phyloP scores from a whole-genome alignment of 2,113 vertebrate genomes.

The Acanthochromis polyacanthus region DNA sequence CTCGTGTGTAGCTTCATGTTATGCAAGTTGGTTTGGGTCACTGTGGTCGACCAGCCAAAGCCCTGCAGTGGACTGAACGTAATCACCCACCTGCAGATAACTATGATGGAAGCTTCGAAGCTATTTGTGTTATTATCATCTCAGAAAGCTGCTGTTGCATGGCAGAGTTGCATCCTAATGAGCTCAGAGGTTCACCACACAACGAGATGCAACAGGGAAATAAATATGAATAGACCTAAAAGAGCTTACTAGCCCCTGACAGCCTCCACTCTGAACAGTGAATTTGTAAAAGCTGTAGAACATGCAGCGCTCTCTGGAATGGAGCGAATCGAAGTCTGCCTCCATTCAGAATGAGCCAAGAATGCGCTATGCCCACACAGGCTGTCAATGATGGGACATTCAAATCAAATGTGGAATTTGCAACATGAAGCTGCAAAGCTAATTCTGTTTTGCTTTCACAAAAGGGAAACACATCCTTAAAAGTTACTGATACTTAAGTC shows the following conservation, averaged over 20 bases:
- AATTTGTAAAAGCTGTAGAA: constrained; percentile 52
- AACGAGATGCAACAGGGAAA: constrained; percentile 62
- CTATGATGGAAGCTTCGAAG: constrained; percentile 56
- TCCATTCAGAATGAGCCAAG: constrained; percentile 17
- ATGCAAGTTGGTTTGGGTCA: constrained; percentile 46
- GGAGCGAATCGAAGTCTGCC: constrained; percentile 19
- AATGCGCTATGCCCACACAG: constrained; percentile 17
- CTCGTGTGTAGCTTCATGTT: constrained; percentile 20
- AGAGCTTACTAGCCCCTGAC: constrained; percentile 38
- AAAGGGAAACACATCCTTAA: background rate
- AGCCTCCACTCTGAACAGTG: constrained; percentile 22
- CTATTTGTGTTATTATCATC: constrained; percentile 69
- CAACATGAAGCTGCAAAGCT: constrained; percentile 3
- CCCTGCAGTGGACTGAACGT: constrained; percentile 48
- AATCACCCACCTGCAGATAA: constrained; percentile 75
- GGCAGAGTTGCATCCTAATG: constrained; percentile 63
- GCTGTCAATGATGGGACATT: constrained; percentile 9
- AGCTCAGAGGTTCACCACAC: constrained; percentile 61
- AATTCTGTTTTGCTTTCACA: constrained; percentile 5
- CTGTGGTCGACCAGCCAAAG: constrained; percentile 42
- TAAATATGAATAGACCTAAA: constrained; percentile 67
- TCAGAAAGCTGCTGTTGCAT: constrained; percentile 58
- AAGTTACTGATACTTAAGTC: background rate
- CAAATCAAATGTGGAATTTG: constrained; percentile 5
- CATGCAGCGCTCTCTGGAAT: constrained; percentile 31